Conservation (phyloP, 2,888 invertebrate species). For the Dendrolimus houi region DNA sequence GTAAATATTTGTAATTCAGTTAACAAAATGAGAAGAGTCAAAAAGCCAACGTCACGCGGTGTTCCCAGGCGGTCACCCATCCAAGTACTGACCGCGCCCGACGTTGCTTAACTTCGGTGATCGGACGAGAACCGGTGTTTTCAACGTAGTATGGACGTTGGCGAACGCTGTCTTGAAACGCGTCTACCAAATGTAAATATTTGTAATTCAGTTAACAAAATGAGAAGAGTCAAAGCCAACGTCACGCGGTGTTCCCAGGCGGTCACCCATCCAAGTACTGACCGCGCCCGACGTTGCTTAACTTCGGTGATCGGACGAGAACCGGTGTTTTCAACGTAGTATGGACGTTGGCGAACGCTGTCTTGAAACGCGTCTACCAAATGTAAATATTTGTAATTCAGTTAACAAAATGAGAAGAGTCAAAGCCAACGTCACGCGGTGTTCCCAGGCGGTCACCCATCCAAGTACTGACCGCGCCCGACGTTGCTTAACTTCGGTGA, state of each 20-base stretch:
- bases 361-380: too few relatives aligned
- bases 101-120: conserved; percentile 71
- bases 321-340: conserved; percentile 66
- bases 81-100: conserved; percentile 70
- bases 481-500: conserved; percentile 71
- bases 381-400: background rate
- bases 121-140: conserved; percentile 70
- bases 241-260: conserved; percentile 62
- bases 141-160: conserved; percentile 63
- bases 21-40: conserved; percentile 7
- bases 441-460: conserved; percentile 69
- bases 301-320: conserved; percentile 73
- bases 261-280: conserved; percentile 72
- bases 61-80: conserved; percentile 69
- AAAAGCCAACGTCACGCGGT: conserved; percentile 57
- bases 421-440: conserved; percentile 55
- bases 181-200: too few relatives aligned
- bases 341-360: conserved; percentile 39
- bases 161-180: conserved; percentile 5
- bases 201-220: too few relatives aligned
- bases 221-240: conserved; percentile 32
- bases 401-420: background rate
- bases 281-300: conserved; percentile 68
- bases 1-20: too few relatives aligned
- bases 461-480: conserved; percentile 70